Percentiles rank a stretch among this genome's conserved stretches.
Conservation (phyloP, 64 coral and sea anemone species). For the Acropora yongei region DNA sequence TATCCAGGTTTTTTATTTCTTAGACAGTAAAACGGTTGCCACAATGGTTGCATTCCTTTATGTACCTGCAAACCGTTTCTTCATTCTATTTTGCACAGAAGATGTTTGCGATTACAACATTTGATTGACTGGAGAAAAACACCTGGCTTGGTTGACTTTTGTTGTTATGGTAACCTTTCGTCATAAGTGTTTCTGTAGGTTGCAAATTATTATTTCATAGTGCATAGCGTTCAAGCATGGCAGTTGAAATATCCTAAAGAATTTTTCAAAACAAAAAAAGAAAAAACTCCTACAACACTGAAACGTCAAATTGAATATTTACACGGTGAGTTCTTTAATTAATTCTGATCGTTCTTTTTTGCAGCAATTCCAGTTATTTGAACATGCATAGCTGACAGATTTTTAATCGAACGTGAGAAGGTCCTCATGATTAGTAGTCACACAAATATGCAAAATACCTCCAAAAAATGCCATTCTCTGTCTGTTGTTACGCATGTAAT, state of each 20-base stretch:
- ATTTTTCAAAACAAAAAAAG: not conserved
- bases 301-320: not conserved
- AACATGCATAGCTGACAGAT: too few species aligned
- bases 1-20: too few species aligned
- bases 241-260: not conserved
- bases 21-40: too few species aligned
- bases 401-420: too few species aligned
- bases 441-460: too few species aligned
- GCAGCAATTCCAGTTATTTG: too few species aligned
- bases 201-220: not conserved
- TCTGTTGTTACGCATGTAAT: too few species aligned
- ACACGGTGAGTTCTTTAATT: not conserved
- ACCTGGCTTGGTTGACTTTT: constrained; percentile 6
- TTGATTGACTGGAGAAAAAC: not conserved
- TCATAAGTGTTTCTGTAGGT: not conserved
- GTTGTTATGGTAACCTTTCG: not conserved
- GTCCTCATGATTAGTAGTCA: too few species aligned
- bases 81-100: not conserved
- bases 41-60: too few species aligned
- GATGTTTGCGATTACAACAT: not conserved
- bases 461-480: too few species aligned
- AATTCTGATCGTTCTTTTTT: not conserved
- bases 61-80: not conserved
- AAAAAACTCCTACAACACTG: not conserved
- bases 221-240: too few species aligned